Evolutionary conservation across 2,113 vertebrate species (phyloP).

Genomic region (Taurulus bubalis): DNA sequence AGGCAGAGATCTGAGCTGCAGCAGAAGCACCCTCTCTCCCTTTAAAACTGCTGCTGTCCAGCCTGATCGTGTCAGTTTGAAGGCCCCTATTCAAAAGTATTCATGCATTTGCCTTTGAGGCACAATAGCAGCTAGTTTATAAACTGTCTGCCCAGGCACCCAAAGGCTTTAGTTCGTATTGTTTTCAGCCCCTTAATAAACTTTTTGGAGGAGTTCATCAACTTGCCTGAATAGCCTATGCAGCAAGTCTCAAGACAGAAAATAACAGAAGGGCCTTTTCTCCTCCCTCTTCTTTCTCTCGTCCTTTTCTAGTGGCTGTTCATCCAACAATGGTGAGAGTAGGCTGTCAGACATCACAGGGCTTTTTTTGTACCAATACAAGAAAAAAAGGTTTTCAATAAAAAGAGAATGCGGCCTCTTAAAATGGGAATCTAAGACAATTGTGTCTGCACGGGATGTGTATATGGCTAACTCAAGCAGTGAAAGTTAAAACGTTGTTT

Average conservation of each 20-base stretch:
- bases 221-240: conserved; percentile 95
- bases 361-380: conserved; percentile 75
- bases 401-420: conserved; percentile 72
- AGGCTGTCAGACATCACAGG: conserved; percentile 87
- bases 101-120: conserved; percentile 94
- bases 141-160: conserved; percentile 94
- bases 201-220: conserved; percentile 99
- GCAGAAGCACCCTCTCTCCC: conserved; percentile 83
- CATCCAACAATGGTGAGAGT: conserved; percentile 84
- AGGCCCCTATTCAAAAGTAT: conserved; percentile 96
- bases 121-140: conserved; percentile 97
- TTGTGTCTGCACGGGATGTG: conserved; percentile 59
- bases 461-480: conserved; percentile 29
- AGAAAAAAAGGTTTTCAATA: conserved; percentile 75
- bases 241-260: conserved; percentile 92
- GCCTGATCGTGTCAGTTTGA: conserved; percentile 98
- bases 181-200: conserved; percentile 98
- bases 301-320: conserved; percentile 80
- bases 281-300: conserved; percentile 79
- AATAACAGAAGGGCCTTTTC: conserved; percentile 92
- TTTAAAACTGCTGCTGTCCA: conserved; percentile 96
- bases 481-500: conserved; percentile 40
- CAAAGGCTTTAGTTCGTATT: conserved; percentile 92
- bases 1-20: conserved; percentile 79
- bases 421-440: conserved; percentile 68